Evolutionary conservation across 2,113 vertebrate species (phyloP), one percentile per base, ranked within the genome.

Genomic region (Sapayoa aenigma): DNA sequence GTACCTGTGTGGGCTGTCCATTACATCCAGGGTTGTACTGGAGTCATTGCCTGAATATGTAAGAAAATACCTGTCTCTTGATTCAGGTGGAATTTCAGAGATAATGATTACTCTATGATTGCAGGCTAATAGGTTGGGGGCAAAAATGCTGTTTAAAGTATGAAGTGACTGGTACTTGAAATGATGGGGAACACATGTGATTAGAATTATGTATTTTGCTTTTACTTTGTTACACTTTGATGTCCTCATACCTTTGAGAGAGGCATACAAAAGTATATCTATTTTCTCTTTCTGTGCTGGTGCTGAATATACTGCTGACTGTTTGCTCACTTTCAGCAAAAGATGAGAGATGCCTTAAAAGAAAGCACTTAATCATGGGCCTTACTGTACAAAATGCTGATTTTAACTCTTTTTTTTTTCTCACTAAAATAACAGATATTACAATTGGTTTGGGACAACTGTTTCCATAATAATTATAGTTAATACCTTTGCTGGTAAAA

Each of bases 161-260:
- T 79, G 55, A 67, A 84, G 56, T 59, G 17, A 31, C 27, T 85
- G 39, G 31, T 52, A 55, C 28, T 74, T 82, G 63, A 94, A 91
- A 75, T 33, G 7, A 59, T 66, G 22, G 25, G 44, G 24, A 84
- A n/a, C 23, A 5, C 15, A 27, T 2, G 0, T 81, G 15, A 81
- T 81, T 84, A 72, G 87, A 90, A 87, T 81, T 25, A 79, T 16
- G 41, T 81, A 18, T 84, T 94, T 97, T 84, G 68, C 41, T 84
- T 94, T 76, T 8, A 9, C 30, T 87, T 91, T 44, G 23, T 69
- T 78, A 8, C 42, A 28, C 41, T 92, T 93, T 73, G 63, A 75
- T 75, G 33, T 71, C 33, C 69, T 91, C 9, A 1, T 66, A 46
- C 52, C 46, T 92, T 76, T 85, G 47, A 86, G 72, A 86, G 14